phyloP scores from a whole-genome alignment of 2,797 vertebrate genomes.

The Thalassophryne amazonica region DNA sequence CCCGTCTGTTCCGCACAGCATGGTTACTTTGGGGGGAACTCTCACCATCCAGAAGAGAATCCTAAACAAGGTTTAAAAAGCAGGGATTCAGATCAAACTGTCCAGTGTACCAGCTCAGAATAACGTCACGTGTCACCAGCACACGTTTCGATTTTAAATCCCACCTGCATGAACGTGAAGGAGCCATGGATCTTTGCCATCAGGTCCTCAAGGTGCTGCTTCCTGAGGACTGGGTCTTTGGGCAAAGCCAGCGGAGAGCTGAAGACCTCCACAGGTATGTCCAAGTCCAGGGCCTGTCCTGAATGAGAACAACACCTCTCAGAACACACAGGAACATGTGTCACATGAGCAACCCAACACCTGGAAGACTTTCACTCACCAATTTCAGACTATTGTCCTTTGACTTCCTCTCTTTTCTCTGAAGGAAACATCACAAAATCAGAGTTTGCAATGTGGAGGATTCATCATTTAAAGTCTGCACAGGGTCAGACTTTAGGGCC shows the following conservation, averaged over 20 bases:
- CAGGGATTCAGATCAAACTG: too few relatives aligned
- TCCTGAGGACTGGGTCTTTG: constrained; percentile 87
- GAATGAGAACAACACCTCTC: not conserved
- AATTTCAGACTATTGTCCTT: constrained; percentile 64
- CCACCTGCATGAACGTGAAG: constrained; percentile 95
- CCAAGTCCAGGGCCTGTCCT: constrained; percentile 69
- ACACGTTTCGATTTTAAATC: too few relatives aligned
- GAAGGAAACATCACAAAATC: not conserved
- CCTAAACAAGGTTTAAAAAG: constrained; percentile 73
- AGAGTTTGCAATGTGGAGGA: not conserved
- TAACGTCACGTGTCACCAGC: too few relatives aligned
- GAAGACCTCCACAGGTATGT: constrained; percentile 79
- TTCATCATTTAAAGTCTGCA: too few relatives aligned
- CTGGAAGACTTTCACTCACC: constrained; percentile 62
- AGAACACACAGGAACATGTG: too few relatives aligned
- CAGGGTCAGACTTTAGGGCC: too few relatives aligned
- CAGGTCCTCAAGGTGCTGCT: constrained; percentile 88
- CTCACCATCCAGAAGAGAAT: constrained; percentile 90
- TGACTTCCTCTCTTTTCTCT: constrained; percentile 79
- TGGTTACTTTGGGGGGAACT: constrained; percentile 68
- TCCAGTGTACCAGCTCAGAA: too few relatives aligned
- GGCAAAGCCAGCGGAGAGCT: constrained; percentile 80
- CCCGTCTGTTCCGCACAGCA: constrained; percentile 63
- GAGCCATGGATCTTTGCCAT: constrained; percentile 92
- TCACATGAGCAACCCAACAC: too few relatives aligned